Conservation (phyloP, 2,113 vertebrate genomes). For the Loxodonta africana region DNA sequence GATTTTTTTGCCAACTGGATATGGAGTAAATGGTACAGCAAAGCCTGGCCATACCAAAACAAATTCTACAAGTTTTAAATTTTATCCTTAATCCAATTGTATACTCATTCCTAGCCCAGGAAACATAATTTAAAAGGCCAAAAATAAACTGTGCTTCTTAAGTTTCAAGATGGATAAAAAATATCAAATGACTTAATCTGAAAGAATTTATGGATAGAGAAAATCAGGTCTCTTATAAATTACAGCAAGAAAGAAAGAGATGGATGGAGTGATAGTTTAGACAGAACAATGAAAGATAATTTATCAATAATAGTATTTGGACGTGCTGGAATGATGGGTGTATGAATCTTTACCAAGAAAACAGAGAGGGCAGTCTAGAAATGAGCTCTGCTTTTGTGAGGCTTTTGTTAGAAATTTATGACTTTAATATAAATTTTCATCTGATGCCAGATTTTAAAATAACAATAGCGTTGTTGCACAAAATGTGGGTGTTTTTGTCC, state of each 20-base stretch:
- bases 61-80: not conserved
- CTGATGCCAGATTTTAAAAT: conserved; percentile 51
- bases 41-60: not conserved
- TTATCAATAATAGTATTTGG: not conserved
- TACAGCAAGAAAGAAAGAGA: conserved; percentile 1
- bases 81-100: not conserved
- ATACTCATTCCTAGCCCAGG: not conserved
- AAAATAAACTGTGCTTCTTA: conserved; percentile 1
- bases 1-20: not conserved
- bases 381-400: conserved; percentile 6
- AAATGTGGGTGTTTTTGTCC: conserved; percentile 30
- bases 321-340: not conserved
- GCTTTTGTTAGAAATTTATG: conserved; percentile 64
- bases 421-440: conserved; percentile 68
- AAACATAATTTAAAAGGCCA: not conserved
- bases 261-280: not conserved
- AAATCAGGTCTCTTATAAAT: conserved; percentile 11
- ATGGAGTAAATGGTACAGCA: not conserved
- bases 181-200: not conserved
- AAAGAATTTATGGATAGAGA: conserved; percentile 49
- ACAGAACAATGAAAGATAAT: conserved; percentile 4
- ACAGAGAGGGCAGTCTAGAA: conserved; percentile 5
- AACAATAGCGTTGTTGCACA: not conserved
- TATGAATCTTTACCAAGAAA: conserved; percentile 20
- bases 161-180: not conserved